Evolutionary conservation across 2,113 vertebrate genomes (phyloP).

Genomic region (Sinocyclocheilus grahami): DNA sequence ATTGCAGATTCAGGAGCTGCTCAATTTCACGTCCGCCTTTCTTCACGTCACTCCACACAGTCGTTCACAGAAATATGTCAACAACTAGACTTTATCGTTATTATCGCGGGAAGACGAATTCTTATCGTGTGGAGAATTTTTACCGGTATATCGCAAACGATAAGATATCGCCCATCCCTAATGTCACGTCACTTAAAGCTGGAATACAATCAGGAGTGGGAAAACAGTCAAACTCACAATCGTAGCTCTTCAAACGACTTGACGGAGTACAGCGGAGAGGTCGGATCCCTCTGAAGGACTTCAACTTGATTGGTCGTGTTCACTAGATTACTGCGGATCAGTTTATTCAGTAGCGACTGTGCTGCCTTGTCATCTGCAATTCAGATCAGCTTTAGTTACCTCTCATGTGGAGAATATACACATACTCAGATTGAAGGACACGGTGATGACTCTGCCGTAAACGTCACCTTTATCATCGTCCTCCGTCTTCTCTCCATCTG

Average conservation of each 20-base stretch:
- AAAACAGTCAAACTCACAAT: constrained; percentile 81
- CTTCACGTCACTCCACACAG: too few relatives aligned
- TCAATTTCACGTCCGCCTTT: too few relatives aligned
- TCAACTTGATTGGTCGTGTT: constrained; percentile 95
- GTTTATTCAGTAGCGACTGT: constrained; percentile 93
- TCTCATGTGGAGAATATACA: neutral
- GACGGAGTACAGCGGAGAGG: constrained; percentile 92
- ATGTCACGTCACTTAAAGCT: neutral
- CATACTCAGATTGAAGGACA: neutral
- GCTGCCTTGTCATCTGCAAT: constrained; percentile 90
- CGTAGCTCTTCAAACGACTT: constrained; percentile 94
- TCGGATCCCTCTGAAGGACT: constrained; percentile 94
- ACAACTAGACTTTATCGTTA: too few relatives aligned
- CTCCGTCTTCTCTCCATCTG: constrained; percentile 74
- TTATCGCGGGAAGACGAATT: too few relatives aligned
- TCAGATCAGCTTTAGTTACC: constrained; percentile 13
- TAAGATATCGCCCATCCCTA: too few relatives aligned
- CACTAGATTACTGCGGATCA: constrained; percentile 93
- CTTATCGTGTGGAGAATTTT: too few relatives aligned
- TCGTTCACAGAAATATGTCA: too few relatives aligned
- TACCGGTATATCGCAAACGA: too few relatives aligned
- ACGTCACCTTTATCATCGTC: constrained; percentile 90
- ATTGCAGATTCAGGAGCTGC: too few relatives aligned
- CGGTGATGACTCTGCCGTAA: neutral
- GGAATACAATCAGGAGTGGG: neutral